These are phyloP conservation scores for Ochropleura leucogaster DNA, from an alignment of 2,888 invertebrate genomes.

Conservation along the genomic window DNA sequence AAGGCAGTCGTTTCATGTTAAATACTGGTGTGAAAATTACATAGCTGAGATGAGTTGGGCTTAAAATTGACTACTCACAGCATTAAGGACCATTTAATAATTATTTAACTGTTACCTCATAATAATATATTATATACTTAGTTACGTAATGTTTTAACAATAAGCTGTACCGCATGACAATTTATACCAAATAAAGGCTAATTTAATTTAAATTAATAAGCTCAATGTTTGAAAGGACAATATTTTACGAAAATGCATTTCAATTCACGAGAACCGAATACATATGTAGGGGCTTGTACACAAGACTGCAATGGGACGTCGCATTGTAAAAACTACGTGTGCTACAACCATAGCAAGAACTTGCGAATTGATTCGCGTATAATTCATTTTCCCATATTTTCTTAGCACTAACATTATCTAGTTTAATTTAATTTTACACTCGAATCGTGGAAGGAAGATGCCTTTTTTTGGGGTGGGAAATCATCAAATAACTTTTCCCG, in stretches of 20 bases:
- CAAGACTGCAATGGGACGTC: no score
- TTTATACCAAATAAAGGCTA: constrained; percentile 28
- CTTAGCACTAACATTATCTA: no score
- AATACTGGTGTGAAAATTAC: neutral
- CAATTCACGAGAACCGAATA: constrained; percentile 36
- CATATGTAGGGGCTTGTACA: neutral
- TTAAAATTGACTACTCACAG: neutral
- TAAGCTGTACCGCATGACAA: constrained; percentile 2
- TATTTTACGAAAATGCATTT: constrained; percentile 58
- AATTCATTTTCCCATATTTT: no score
- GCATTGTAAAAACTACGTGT: no score
- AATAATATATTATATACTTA: constrained; percentile 17
- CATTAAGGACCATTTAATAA: neutral
- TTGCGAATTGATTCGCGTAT: no score
- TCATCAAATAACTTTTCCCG: no score
- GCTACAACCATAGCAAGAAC: no score
- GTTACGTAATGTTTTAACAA: constrained; percentile 35
- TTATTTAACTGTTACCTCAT: neutral
- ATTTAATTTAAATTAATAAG: constrained; percentile 42
- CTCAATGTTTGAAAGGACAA: constrained; percentile 39
- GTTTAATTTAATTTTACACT: no score
- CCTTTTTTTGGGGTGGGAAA: no score
- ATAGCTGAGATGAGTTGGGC: neutral
- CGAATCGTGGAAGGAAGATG: no score
- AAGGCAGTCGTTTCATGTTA: neutral